These are phyloP conservation scores for Clarias macrocephalus DNA, from an alignment of 2,113 vertebrate genomes.

Conservation along the genomic window DNA sequence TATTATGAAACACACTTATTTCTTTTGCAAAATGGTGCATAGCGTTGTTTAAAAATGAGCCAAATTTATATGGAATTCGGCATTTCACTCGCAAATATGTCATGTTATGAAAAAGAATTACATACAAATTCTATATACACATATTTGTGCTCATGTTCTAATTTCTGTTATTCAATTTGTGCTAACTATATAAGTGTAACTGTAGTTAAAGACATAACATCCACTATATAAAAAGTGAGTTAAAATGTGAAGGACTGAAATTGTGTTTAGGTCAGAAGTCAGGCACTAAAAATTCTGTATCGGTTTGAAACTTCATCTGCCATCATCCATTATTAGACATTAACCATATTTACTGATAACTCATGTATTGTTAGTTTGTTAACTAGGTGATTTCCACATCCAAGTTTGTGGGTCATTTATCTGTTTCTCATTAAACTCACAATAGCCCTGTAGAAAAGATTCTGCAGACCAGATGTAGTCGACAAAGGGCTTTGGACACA, in stretches of 20 bases:
- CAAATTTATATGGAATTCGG: background rate
- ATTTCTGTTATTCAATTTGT: background rate
- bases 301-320: background rate
- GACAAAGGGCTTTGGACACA: conserved; percentile 8
- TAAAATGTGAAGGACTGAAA: background rate
- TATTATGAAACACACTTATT: background rate
- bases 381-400: background rate
- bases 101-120: background rate
- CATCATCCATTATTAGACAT: background rate
- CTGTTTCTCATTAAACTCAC: conserved; percentile 28
- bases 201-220: background rate
- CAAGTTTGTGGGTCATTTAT: conserved; percentile 4
- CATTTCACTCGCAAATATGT: background rate
- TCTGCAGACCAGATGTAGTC: conserved; percentile 39
- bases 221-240: background rate
- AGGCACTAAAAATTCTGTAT: background rate
- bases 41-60: background rate
- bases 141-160: background rate
- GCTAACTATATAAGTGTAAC: background rate
- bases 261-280: background rate
- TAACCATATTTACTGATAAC: background rate
- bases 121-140: background rate
- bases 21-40: background rate
- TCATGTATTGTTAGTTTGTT: background rate
- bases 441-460: conserved; percentile 15